A percentile compares a stretch with the other conserved stretches of the same genome.
Evolutionary conservation across 1,140 invertebrate species (phyloP).

Genomic region (Chionoecetes opilio): DNA sequence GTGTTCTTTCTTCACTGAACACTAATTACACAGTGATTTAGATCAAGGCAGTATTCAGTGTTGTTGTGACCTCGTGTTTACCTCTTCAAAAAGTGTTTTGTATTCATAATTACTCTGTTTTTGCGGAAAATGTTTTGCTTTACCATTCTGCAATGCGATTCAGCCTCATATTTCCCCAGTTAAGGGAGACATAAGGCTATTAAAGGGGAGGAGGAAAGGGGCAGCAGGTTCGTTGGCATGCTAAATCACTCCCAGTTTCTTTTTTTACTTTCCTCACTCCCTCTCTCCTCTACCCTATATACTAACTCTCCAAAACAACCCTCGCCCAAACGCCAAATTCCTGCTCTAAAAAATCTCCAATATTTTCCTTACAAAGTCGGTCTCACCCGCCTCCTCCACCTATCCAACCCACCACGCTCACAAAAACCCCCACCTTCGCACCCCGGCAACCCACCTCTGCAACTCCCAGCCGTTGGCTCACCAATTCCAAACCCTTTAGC

Average conservation of each 20-base stretch:
- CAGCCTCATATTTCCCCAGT: background rate
- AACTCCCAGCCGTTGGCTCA: too few species aligned
- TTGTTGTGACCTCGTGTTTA: background rate
- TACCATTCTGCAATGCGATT: background rate
- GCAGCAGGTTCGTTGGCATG: too few species aligned
- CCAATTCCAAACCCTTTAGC: too few species aligned
- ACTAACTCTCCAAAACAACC: background rate
- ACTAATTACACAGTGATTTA: slow-evolving; percentile 14
- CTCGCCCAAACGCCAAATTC: background rate
- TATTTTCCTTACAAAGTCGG: slow-evolving; percentile 14
- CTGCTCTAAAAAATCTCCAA: slow-evolving; percentile 7
- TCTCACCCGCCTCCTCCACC: too few species aligned
- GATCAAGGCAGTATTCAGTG: background rate
- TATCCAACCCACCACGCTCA: too few species aligned
- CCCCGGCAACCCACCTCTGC: too few species aligned
- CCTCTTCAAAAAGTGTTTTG: background rate
- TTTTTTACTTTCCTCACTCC: too few species aligned
- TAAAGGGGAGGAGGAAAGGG: too few species aligned
- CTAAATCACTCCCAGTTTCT: background rate
- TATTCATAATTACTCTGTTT: slow-evolving; percentile 21
- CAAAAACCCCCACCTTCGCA: too few species aligned
- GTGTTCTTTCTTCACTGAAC: background rate
- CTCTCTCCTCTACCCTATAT: too few species aligned
- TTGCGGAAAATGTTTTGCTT: background rate
- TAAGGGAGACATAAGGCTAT: background rate